A percentile compares a stretch with the other conserved stretches of the same genome.
Conservation (phyloP, 2,888 invertebrate genomes). For the Sinelater perroti region DNA sequence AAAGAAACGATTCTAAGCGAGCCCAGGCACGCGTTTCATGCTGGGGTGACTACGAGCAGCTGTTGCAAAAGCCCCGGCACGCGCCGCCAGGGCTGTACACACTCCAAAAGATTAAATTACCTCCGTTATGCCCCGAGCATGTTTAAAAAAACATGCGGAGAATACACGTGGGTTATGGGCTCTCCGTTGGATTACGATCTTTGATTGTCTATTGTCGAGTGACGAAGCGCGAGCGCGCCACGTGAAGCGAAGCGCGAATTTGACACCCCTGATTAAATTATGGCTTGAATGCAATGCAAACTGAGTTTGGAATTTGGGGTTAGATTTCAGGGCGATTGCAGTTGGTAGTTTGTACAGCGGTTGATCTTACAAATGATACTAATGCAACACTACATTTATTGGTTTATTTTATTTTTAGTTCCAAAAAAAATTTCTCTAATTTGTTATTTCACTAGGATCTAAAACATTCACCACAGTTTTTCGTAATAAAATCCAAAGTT, state of each 20-base stretch:
- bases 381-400: too few species aligned
- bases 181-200: too few species aligned
- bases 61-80: constrained; percentile 23
- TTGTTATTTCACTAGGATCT: too few species aligned
- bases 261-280: constrained; percentile 27
- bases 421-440: too few species aligned
- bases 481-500: too few species aligned
- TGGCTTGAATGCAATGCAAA: constrained; percentile 13
- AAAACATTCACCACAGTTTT: too few species aligned
- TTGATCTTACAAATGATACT: too few species aligned
- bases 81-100: constrained; percentile 20
- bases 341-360: too few species aligned
- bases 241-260: not conserved
- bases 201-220: not conserved
- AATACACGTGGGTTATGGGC: not conserved
- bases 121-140: not conserved
- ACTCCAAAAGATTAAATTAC: constrained; percentile 12
- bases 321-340: not conserved
- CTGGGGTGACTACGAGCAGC: constrained; percentile 26
- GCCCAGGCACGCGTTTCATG: not conserved
- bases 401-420: too few species aligned
- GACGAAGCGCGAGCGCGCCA: not conserved
- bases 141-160: not conserved
- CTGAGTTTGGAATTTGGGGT: constrained; percentile 16
- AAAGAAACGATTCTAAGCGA: too few species aligned